A percentile compares a stretch with the other conserved stretches of the same genome.
These are phyloP conservation scores for Siphlonurus alternatus DNA, from an alignment of 2,888 invertebrate genomes.

Conservation along the genomic window DNA sequence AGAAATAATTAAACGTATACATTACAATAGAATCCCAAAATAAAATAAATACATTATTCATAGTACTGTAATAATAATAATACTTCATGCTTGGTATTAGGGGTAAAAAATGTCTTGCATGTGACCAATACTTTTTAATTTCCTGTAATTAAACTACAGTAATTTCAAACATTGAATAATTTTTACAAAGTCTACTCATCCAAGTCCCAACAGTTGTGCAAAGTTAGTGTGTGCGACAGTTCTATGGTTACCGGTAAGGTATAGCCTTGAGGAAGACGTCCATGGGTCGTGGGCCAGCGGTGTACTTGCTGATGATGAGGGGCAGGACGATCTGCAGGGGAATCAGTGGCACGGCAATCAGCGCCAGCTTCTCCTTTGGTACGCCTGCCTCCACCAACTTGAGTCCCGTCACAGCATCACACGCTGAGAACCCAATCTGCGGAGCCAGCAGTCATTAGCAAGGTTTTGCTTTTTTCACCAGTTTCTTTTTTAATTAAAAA, in stretches of 20 bases:
- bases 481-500: too few relatives aligned
- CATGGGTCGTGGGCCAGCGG: slow-evolving; percentile 76
- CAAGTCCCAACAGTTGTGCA: too few relatives aligned
- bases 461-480: not conserved
- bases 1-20: too few relatives aligned
- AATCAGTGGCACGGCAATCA: slow-evolving; percentile 83
- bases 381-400: slow-evolving; percentile 94
- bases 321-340: slow-evolving; percentile 90
- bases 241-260: slow-evolving; percentile 43
- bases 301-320: slow-evolving; percentile 62
- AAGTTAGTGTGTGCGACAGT: not conserved
- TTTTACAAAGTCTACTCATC: too few relatives aligned
- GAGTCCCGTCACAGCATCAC: slow-evolving; percentile 85
- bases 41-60: too few relatives aligned
- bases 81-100: too few relatives aligned
- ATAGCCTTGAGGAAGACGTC: slow-evolving; percentile 76
- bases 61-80: too few relatives aligned
- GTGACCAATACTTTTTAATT: too few relatives aligned
- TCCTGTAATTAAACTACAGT: too few relatives aligned
- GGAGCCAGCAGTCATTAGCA: not conserved
- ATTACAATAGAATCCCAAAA: too few relatives aligned
- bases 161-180: too few relatives aligned
- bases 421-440: slow-evolving; percentile 86
- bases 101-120: too few relatives aligned
- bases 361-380: slow-evolving; percentile 83